A percentile compares a stretch with the other conserved stretches of the same genome.
Evolutionary conservation across 2,797 vertebrate species (phyloP).

Genomic region (Chelidonichthys spinosus): DNA sequence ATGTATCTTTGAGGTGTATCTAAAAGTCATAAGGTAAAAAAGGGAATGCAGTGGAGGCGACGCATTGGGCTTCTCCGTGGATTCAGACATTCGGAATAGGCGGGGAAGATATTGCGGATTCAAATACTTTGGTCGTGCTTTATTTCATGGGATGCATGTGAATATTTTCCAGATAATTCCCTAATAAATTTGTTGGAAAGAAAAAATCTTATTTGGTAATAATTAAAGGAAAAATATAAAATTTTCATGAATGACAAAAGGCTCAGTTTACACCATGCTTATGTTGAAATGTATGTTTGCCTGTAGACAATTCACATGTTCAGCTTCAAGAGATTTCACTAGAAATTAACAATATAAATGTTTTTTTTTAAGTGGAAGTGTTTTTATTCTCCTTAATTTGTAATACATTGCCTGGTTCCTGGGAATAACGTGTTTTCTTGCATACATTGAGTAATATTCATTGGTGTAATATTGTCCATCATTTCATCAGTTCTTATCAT

Average conservation of each 20-base stretch:
- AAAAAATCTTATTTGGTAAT: neutral
- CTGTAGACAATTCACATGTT: neutral
- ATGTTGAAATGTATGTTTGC: neutral
- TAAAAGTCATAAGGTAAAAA: conserved; percentile 68
- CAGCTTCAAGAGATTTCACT: neutral
- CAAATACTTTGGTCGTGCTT: neutral
- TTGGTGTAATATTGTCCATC: conserved; percentile 3
- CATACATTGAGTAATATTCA: neutral
- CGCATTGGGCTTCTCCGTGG: neutral
- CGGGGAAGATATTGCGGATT: neutral
- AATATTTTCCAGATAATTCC: conserved; percentile 18
- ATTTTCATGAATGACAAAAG: neutral
- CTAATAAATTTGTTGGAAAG: conserved; percentile 3
- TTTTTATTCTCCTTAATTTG: neutral
- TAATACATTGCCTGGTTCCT: neutral
- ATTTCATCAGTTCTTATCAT: neutral
- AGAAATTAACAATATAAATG: neutral
- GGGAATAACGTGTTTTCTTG: neutral
- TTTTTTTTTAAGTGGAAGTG: neutral
- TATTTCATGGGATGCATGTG: neutral
- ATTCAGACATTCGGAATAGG: neutral
- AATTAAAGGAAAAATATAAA: neutral
- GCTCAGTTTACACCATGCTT: neutral
- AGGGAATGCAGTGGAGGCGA: conserved; percentile 13
- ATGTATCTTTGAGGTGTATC: conserved; percentile 73